Conservation (phyloP, 2,113 vertebrate species). For the Triplophysa siluroides region DNA sequence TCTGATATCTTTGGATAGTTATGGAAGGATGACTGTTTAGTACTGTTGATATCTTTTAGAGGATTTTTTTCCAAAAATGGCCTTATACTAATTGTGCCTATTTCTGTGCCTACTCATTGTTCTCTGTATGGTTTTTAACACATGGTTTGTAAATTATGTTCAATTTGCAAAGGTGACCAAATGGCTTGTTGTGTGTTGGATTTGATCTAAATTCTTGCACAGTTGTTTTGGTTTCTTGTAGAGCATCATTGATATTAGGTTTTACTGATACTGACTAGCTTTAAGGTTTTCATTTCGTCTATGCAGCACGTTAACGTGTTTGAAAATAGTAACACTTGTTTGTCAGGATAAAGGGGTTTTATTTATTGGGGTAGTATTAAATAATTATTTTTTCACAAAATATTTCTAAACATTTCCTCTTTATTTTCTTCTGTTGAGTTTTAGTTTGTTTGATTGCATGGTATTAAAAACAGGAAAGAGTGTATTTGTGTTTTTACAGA, state of each 20-base stretch:
- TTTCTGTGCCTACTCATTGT: not conserved
- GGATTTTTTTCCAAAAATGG: not conserved
- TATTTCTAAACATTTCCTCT: constrained; percentile 11
- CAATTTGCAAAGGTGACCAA: not conserved
- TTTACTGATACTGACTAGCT: not conserved
- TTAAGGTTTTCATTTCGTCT: not conserved
- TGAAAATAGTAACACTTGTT: not conserved
- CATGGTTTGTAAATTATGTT: not conserved
- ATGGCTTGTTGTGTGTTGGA: not conserved
- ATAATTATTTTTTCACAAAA: constrained; percentile 46
- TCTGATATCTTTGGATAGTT: not conserved
- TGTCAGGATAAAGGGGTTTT: constrained; percentile 17
- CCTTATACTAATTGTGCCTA: constrained; percentile 32
- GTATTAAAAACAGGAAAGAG: not conserved
- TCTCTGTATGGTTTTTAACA: not conserved
- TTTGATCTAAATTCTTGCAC: not conserved
- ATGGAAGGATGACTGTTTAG: not conserved
- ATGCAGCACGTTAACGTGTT: constrained; percentile 10
- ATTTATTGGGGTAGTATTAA: constrained; percentile 66
- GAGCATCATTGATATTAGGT: not conserved
- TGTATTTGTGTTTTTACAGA: too few relatives aligned
- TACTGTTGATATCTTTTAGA: not conserved
- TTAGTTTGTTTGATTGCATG: constrained; percentile 33
- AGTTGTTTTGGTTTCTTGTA: not conserved
- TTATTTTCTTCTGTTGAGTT: constrained; percentile 20